Base-by-base conservation (phyloP, 2,888 invertebrate species). In the Hirtodrosophila alboralis region DNA sequence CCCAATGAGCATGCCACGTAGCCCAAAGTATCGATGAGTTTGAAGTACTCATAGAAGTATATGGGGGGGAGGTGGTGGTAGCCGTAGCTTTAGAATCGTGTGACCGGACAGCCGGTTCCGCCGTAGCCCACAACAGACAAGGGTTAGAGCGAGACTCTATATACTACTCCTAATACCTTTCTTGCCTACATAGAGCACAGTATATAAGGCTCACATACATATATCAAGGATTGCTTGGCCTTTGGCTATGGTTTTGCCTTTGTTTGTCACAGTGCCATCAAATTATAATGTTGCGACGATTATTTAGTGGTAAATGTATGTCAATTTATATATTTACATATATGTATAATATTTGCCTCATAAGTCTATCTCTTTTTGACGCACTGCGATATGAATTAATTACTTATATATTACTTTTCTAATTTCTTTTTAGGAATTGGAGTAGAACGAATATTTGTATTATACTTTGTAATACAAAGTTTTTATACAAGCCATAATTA, bases 11-110 rank as follows among this genome's bases (percentile, higher is more conserved):
- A 72, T 56, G 68, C 77, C 79, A 83, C 84, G 73, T 75, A 68
- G 69, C 67, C 79, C 73, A 75, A 85, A 80, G 79, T 85, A 80
- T 80, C 79, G 79, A 80, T 80, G 86, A 83, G 84, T 83, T 80
- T 80, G 69, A 83, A 80, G 84, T 85, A 73, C 49, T 61, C 71
- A 58, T n/a, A 61, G 18, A 18, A 49, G 60, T 37, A 41, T 18
- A 27, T 31, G 36, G 8, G 26, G 26, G 12, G 34, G 27, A 16
- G 13, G 4, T 1, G 9, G 37, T 7, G 18, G 41, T 21, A 30
- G 3, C 10, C 3, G 18, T 21, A 21, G 49, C 21, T 27, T 31
- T 12, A 23, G 43, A 31, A 65, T 34, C 86, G 76, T 85, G 79
- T 53, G 79, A 80, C 84, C 86, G 86, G 76, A 80, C 79, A 80